These are phyloP conservation scores for Heliconius ethilla DNA, from an alignment of 2,888 invertebrate genomes.

Conservation along the genomic window DNA sequence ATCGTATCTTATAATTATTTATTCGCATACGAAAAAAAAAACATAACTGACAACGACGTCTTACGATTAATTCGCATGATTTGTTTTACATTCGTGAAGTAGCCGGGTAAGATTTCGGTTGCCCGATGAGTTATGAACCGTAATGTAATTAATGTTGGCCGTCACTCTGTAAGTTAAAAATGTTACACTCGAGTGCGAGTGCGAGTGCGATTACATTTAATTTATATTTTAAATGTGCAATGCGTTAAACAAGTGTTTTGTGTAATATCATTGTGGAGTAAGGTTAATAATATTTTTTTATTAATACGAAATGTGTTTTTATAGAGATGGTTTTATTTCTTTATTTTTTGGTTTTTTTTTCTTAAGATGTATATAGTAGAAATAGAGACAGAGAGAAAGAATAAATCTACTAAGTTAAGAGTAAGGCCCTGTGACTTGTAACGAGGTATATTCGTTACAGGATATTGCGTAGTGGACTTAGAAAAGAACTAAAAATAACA, in stretches of 20 bases:
- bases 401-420: too few species aligned
- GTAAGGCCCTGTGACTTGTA: too few species aligned
- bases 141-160: conserved; percentile 6
- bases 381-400: too few species aligned
- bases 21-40: background rate
- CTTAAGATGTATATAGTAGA: background rate
- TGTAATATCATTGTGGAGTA: background rate
- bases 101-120: conserved; percentile 22
- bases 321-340: background rate
- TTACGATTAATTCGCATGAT: conserved; percentile 20
- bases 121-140: conserved; percentile 7
- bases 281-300: too few species aligned
- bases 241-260: background rate
- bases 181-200: conserved; percentile 13
- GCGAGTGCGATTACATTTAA: background rate
- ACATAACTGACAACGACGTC: background rate
- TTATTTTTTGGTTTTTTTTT: background rate
- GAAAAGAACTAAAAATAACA: too few species aligned
- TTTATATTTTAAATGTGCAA: conserved; percentile 15
- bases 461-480: too few species aligned
- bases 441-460: too few species aligned
- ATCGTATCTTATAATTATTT: background rate
- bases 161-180: conserved; percentile 10
- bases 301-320: background rate
- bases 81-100: conserved; percentile 24